Conservation (phyloP, 2,888 invertebrate species). For the Stenodema calcarata region DNA sequence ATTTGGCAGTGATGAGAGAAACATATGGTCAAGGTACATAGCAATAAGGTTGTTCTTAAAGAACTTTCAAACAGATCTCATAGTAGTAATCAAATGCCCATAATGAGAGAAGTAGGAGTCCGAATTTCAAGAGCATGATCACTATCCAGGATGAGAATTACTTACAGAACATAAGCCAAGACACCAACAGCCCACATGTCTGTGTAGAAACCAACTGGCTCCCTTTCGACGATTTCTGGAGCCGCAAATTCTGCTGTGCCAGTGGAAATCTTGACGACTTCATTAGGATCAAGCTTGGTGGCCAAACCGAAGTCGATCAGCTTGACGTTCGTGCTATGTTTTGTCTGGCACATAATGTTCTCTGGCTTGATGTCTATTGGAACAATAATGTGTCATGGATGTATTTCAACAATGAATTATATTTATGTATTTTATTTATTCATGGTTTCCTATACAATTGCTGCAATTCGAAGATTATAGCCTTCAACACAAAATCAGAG, state of each 20-base stretch:
- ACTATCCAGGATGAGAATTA: no score
- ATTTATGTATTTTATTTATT: no score
- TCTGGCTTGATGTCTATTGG: slow-evolving; percentile 88
- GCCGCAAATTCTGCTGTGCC: slow-evolving; percentile 99
- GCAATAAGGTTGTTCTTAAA: no score
- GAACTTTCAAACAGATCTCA: background rate
- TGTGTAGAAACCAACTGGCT: slow-evolving; percentile 99
- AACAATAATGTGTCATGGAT: no score
- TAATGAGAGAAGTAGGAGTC: background rate
- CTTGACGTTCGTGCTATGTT: slow-evolving; percentile 93
- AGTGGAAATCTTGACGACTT: slow-evolving; percentile 97
- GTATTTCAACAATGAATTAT: no score
- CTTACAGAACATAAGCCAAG: slow-evolving; percentile 95
- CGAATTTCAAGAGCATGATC: background rate
- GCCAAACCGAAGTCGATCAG: slow-evolving; percentile 99
- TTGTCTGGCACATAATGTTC: slow-evolving; percentile 99
- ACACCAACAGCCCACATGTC: slow-evolving; percentile 99
- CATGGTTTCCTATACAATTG: no score
- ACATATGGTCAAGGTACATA: background rate
- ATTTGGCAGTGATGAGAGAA: background rate
- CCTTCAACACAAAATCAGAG: no score
- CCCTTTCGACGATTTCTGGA: slow-evolving; percentile 97
- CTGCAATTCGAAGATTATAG: no score
- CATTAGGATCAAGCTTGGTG: slow-evolving; percentile 96
- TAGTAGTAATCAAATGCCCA: background rate